phyloP scores from a whole-genome alignment of 2,113 vertebrate genomes.

The Crotophaga sulcirostris region DNA sequence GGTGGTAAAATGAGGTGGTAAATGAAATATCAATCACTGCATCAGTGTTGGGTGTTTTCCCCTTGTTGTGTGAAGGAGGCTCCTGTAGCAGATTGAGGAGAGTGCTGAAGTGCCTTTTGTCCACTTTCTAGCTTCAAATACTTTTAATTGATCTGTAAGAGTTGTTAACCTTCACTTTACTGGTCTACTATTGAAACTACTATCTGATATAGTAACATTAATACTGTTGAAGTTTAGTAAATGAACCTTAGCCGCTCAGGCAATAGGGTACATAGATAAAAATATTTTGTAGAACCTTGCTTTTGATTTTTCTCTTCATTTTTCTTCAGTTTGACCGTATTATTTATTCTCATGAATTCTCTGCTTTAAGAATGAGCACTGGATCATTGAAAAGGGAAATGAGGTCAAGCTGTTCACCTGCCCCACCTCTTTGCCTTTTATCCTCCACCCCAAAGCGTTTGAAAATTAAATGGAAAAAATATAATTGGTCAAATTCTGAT shows the following conservation, averaged over 20 bases:
- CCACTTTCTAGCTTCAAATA: not conserved
- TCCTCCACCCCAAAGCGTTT: not conserved
- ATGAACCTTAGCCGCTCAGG: not conserved
- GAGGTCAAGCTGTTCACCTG: not conserved
- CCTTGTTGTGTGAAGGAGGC: not conserved
- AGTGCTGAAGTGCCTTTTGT: not conserved
- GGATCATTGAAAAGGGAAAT: not conserved
- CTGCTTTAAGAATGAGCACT: not conserved
- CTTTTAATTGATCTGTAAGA: not conserved
- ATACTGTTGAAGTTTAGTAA: not conserved
- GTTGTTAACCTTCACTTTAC: not conserved
- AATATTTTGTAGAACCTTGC: not conserved
- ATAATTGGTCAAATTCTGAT: not conserved
- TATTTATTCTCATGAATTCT: not conserved
- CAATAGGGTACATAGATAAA: not conserved
- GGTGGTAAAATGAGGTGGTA: not conserved
- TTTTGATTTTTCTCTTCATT: not conserved
- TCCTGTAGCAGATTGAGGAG: not conserved
- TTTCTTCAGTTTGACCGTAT: not conserved
- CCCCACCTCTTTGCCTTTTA: not conserved
- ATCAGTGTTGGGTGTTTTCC: accelerated
- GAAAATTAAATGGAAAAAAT: not conserved
- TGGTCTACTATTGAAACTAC: not conserved
- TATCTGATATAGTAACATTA: not conserved
- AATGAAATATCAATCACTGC: accelerated